Conservation (phyloP, 2,113 vertebrate genomes). For the Tachycineta bicolor region DNA sequence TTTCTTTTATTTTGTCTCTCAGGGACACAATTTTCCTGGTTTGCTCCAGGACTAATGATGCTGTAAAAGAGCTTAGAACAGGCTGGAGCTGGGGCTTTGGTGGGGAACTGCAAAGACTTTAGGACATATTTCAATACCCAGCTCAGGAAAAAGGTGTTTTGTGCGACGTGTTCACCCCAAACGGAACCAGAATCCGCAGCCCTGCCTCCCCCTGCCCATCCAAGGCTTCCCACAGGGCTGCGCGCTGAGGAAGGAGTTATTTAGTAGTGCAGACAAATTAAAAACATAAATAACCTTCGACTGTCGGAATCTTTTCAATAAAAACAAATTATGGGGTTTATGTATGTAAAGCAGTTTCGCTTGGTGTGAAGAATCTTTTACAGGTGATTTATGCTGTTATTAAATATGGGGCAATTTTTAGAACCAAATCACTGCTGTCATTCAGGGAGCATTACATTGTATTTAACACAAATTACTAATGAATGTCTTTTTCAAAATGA, state of each 20-base stretch:
- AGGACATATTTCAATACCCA: background rate
- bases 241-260: constrained; percentile 42
- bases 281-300: constrained; percentile 74
- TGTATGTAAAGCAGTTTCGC: constrained; percentile 70
- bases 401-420: constrained; percentile 27
- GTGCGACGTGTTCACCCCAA: background rate
- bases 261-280: constrained; percentile 74
- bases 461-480: constrained; percentile 27
- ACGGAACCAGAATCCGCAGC: fast-evolving
- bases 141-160: background rate
- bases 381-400: constrained; percentile 63
- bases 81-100: background rate
- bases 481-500: background rate
- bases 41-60: background rate
- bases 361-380: constrained; percentile 49
- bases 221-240: background rate
- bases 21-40: background rate
- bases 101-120: background rate
- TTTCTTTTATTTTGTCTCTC: background rate
- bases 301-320: constrained; percentile 73
- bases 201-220: background rate
- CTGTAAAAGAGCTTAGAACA: background rate
- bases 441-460: constrained; percentile 1
- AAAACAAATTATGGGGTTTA: constrained; percentile 75
- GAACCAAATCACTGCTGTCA: background rate